phyloP scores from a whole-genome alignment of 2,797 vertebrate species.

The Crocidura indochinensis region DNA sequence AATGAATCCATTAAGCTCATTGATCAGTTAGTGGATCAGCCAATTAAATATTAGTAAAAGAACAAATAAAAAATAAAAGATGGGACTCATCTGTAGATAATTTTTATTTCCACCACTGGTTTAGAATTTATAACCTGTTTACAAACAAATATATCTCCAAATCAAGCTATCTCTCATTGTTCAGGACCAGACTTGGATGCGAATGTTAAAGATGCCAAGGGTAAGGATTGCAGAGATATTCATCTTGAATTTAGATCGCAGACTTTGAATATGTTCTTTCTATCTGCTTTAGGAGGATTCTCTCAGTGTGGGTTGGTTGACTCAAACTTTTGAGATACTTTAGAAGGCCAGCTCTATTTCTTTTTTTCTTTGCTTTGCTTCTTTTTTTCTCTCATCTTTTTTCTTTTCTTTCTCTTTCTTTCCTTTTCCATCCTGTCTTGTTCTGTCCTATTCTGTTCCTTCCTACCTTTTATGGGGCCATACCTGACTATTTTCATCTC shows the following conservation, averaged over 20 bases:
- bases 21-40: not conserved
- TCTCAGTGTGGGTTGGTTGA: too few relatives aligned
- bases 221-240: constrained; percentile 16
- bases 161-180: constrained; percentile 25
- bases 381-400: too few relatives aligned
- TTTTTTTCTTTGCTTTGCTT: too few relatives aligned
- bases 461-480: too few relatives aligned
- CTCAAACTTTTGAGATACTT: not conserved
- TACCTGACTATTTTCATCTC: too few relatives aligned
- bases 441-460: too few relatives aligned
- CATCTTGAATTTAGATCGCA: not conserved
- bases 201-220: not conserved
- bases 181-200: constrained; percentile 60
- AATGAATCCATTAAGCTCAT: not conserved
- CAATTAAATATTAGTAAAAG: not conserved
- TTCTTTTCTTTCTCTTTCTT: too few relatives aligned
- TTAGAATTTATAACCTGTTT: constrained; percentile 12
- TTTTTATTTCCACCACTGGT: constrained; percentile 66
- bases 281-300: not conserved
- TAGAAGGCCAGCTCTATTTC: not conserved
- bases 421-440: too few relatives aligned
- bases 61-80: not conserved
- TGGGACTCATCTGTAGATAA: not conserved
- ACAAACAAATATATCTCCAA: not conserved
- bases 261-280: not conserved